phyloP scores from a whole-genome alignment of 1,140 invertebrate genomes.

The Drosophila tani region DNA sequence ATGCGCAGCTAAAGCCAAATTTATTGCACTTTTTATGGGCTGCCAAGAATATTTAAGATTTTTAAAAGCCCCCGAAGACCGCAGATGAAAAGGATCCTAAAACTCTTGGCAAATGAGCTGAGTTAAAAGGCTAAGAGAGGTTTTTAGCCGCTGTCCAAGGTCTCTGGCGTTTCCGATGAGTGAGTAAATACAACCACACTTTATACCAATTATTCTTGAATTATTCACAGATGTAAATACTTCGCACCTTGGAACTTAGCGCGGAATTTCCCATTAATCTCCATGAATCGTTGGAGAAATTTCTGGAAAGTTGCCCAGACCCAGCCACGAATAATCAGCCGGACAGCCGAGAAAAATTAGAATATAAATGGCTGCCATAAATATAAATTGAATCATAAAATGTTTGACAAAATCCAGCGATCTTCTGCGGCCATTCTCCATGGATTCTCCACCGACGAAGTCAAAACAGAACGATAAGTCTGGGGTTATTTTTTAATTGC shows the following conservation, averaged over 20 bases:
- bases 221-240: slow-evolving; percentile 27
- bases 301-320: slow-evolving; percentile 17
- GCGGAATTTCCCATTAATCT: slow-evolving; percentile 28
- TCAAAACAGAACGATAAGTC: slow-evolving; percentile 11
- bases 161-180: slow-evolving; percentile 20
- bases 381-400: slow-evolving; percentile 44
- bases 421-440: slow-evolving; percentile 23
- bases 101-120: slow-evolving; percentile 1
- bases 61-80: neutral
- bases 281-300: slow-evolving; percentile 25
- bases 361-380: slow-evolving; percentile 41
- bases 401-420: slow-evolving; percentile 50
- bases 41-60: slow-evolving; percentile 20
- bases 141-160: neutral
- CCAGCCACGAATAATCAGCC: slow-evolving; percentile 23
- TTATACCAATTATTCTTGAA: slow-evolving; percentile 21
- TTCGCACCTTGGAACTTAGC: slow-evolving; percentile 7
- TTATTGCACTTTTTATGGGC: slow-evolving; percentile 42
- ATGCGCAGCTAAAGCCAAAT: slow-evolving; percentile 27
- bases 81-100: slow-evolving; percentile 2
- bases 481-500: slow-evolving; percentile 61
- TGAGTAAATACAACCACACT: slow-evolving; percentile 2
- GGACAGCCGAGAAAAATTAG: slow-evolving; percentile 14
- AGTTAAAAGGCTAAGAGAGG: neutral
- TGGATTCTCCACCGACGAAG: neutral